These are phyloP conservation scores for Mormyrus proboscirostris DNA, from an alignment of 2,797 vertebrate species.

Conservation along the genomic window DNA sequence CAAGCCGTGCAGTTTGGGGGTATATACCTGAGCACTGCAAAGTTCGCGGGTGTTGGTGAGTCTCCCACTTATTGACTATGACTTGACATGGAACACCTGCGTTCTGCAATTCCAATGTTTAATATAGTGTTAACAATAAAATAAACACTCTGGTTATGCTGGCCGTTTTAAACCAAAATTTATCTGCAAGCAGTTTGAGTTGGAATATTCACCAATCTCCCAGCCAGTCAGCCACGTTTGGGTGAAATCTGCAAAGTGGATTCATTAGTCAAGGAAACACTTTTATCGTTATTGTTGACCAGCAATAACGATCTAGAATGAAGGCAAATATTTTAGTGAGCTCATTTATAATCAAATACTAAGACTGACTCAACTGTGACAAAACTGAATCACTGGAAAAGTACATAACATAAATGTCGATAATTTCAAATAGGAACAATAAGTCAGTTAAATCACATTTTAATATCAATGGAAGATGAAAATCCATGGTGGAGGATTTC, in stretches of 20 bases:
- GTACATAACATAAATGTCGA: background rate
- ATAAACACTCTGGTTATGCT: slow-evolving; percentile 33
- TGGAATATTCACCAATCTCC: slow-evolving; percentile 50
- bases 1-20: slow-evolving; percentile 35
- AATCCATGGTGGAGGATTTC: background rate
- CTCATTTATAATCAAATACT: background rate
- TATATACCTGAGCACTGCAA: slow-evolving; percentile 96
- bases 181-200: slow-evolving; percentile 44
- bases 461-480: background rate
- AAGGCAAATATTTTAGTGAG: slow-evolving; percentile 29
- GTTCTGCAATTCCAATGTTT: slow-evolving; percentile 82
- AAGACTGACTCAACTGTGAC: background rate
- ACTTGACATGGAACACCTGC: slow-evolving; percentile 88
- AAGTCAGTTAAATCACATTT: background rate
- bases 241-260: slow-evolving; percentile 61
- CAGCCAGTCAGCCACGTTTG: slow-evolving; percentile 45
- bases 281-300: slow-evolving; percentile 21
- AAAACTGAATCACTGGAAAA: background rate
- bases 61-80: slow-evolving; percentile 99
- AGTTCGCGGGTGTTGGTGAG: slow-evolving; percentile 92
- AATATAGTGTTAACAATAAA: slow-evolving; percentile 55
- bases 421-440: background rate
- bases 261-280: slow-evolving; percentile 48
- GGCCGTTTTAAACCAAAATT: slow-evolving; percentile 35
- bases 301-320: background rate